These are phyloP conservation scores for Ascidia mentula DNA, from an alignment of 23 tunicate genomes.

Conservation along the genomic window DNA sequence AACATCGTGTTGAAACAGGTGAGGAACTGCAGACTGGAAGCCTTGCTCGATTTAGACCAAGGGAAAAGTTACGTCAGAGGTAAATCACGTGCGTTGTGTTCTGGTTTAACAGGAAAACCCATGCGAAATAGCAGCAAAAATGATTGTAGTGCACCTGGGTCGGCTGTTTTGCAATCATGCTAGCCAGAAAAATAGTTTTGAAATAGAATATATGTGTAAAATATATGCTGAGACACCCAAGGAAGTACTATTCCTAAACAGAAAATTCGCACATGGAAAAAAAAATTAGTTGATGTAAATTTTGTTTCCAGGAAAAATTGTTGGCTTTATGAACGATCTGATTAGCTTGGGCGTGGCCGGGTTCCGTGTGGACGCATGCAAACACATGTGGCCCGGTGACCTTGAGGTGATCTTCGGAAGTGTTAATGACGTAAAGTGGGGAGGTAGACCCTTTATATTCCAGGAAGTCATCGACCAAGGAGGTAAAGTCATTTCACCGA, in stretches of 20 bases:
- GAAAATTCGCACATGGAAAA: too few species aligned
- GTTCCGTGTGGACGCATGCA: constrained; percentile 97
- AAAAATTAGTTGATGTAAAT: too few species aligned
- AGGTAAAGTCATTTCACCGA: too few species aligned
- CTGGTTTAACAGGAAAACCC: too few species aligned
- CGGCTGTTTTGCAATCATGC: too few species aligned
- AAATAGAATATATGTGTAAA: too few species aligned
- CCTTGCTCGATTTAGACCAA: constrained; percentile 89
- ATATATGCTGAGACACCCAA: too few species aligned
- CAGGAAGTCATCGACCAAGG: constrained; percentile 98
- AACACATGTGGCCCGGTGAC: constrained; percentile 99
- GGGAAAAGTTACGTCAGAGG: constrained; percentile 92
- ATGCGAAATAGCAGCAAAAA: too few species aligned
- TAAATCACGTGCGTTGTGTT: constrained; percentile 12
- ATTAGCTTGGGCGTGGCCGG: constrained; percentile 84
- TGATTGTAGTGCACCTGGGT: too few species aligned
- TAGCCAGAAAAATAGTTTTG: too few species aligned
- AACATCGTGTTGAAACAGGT: too few species aligned
- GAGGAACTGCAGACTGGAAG: constrained; percentile 85
- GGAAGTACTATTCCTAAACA: too few species aligned
- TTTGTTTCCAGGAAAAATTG: constrained; percentile 53
- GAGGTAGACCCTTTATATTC: constrained; percentile 66
- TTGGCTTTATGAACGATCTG: constrained; percentile 73
- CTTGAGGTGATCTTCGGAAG: constrained; percentile 69
- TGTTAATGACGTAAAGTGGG: constrained; percentile 42